phyloP scores from a whole-genome alignment of 2,797 vertebrate genomes.

The Hipposideros larvatus region DNA sequence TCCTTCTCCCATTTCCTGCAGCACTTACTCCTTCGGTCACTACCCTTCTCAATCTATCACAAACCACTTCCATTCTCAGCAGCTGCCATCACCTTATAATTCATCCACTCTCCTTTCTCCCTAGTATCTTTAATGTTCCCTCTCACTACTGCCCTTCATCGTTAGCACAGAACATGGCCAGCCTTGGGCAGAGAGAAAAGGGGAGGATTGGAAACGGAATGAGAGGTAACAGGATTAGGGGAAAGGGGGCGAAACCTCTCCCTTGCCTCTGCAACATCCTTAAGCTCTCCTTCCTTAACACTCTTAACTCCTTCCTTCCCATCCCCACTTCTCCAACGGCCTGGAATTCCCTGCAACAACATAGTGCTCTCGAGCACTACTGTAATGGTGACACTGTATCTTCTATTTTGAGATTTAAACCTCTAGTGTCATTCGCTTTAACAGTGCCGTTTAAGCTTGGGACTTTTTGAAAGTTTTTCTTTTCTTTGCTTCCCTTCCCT shows the following conservation, averaged over 20 bases:
- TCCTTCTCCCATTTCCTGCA: not conserved
- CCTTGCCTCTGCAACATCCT: not conserved
- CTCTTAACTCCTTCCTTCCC: not conserved
- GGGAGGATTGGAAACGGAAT: not conserved
- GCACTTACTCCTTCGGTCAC: not conserved
- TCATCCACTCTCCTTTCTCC: not conserved
- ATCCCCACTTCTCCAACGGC: not conserved
- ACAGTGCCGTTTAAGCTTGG: too few species aligned
- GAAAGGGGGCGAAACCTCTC: not conserved
- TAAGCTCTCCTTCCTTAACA: not conserved
- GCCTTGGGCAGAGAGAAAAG: not conserved
- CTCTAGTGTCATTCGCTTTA: too few species aligned
- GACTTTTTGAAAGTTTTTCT: too few species aligned
- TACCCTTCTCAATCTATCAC: not conserved
- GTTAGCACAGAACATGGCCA: not conserved
- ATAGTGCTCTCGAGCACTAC: not conserved
- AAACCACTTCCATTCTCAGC: not conserved
- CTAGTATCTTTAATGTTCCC: not conserved
- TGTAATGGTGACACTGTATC: too few species aligned
- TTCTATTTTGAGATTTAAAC: too few species aligned
- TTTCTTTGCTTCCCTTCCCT: too few species aligned
- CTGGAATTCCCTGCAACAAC: not conserved
- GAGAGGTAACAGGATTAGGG: not conserved
- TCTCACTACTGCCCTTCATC: not conserved
- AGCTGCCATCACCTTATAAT: not conserved